Percentiles rank a stretch among this genome's conserved stretches.
These are phyloP conservation scores for Drosophila macrospina DNA, from an alignment of 2,888 invertebrate genomes.

Conservation along the genomic window DNA sequence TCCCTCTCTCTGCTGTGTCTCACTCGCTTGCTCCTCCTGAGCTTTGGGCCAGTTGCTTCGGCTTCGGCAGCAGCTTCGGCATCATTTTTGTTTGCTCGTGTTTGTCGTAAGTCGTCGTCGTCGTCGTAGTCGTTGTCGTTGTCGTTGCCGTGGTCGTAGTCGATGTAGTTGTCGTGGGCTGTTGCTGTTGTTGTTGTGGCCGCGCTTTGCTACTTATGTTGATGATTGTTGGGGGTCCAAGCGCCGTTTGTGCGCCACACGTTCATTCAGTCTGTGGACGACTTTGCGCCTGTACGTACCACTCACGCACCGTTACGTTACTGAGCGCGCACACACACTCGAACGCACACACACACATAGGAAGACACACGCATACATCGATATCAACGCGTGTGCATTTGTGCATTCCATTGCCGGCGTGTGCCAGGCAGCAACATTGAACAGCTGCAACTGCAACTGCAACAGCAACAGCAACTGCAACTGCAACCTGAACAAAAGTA, in stretches of 20 bases:
- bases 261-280: conserved; percentile 84
- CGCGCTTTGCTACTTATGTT: conserved; percentile 73
- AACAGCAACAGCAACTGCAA: conserved; percentile 31
- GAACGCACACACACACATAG: conserved; percentile 6
- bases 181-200: conserved; percentile 53
- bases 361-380: conserved; percentile 3
- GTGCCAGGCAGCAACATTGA: conserved; percentile 67
- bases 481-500: conserved; percentile 47
- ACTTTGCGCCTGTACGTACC: conserved; percentile 84
- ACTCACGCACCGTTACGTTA: conserved; percentile 71
- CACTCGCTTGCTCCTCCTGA: conserved; percentile 68
- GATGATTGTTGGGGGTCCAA: conserved; percentile 81
- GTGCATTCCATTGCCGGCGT: conserved; percentile 74
- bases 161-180: conserved; percentile 48
- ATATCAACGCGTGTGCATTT: conserved; percentile 57
- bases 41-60: conserved; percentile 59
- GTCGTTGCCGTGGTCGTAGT: conserved; percentile 39
- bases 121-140: conserved; percentile 44
- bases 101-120: conserved; percentile 73
- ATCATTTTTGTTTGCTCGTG: conserved; percentile 75
- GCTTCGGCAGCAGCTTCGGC: conserved; percentile 70
- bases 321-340: conserved; percentile 50
- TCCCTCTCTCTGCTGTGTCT: conserved; percentile 28
- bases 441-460: conserved; percentile 53
- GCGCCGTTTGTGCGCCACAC: conserved; percentile 81